Percentiles rank a stretch among this genome's conserved stretches.
Evolutionary conservation across 2,113 vertebrate genomes (phyloP).

Genomic region (Pteropus alecto): DNA sequence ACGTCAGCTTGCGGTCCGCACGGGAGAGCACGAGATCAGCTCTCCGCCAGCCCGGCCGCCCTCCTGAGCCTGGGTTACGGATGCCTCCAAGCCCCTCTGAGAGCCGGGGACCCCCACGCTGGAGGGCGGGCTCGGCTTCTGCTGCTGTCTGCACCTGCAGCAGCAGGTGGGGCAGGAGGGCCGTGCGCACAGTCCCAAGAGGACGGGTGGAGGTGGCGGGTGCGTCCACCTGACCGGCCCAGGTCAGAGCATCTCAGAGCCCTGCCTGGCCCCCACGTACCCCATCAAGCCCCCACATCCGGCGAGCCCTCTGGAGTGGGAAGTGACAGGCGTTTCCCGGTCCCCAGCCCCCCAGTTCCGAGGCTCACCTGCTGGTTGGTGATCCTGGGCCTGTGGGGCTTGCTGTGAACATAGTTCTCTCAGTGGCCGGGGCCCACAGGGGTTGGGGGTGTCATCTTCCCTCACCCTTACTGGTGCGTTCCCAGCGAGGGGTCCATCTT

Average conservation of each 20-base stretch:
- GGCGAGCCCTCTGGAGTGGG: background rate
- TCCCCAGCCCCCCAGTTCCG: background rate
- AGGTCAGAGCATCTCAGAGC: background rate
- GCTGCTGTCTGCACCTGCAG: no score
- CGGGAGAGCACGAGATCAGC: no score
- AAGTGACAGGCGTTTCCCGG: rapidly evolving
- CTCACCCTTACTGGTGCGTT: rapidly evolving
- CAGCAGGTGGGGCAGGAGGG: background rate
- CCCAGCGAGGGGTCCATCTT: background rate
- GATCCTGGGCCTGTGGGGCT: rapidly evolving
- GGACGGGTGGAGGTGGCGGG: background rate
- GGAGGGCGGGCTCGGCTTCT: background rate
- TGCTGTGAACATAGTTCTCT: background rate
- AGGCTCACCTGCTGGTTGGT: background rate
- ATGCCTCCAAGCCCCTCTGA: no score
- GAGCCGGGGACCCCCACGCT: background rate
- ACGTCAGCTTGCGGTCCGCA: background rate
- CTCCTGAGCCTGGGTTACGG: background rate
- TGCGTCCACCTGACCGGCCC: background rate
- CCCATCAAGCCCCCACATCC: rapidly evolving
- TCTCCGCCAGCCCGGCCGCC: no score
- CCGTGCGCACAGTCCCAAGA: rapidly evolving
- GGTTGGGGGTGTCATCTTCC: no score
- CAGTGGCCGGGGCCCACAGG: rapidly evolving
- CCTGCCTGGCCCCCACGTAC: background rate